Base-by-base conservation (phyloP, 1,140 invertebrate species). In the Lasaia peninsularis region DNA sequence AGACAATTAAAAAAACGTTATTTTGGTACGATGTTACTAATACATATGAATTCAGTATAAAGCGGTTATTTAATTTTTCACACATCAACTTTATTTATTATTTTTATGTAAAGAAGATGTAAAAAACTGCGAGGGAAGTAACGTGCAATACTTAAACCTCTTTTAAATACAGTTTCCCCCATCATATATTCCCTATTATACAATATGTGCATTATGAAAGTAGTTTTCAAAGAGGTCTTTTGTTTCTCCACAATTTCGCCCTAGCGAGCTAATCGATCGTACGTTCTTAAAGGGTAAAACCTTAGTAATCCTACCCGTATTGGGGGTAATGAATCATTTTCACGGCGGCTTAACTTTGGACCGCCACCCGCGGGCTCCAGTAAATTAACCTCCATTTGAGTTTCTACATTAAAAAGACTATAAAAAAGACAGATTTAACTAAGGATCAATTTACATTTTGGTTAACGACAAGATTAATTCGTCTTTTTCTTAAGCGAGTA, bases 241-340 rank as follows among this genome's bases (percentile, higher is more conserved):
- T 52, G 12, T 12, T 33, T 16, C 11, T 12, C 16, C 24, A 18
- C 11, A 18, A 34, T n/a, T 33, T 52, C 18, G 14, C 16, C 28
- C 10, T 33, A 32, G 9, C 28, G 18, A n/a, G 24, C n/a, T 21
- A 35, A 54, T 40, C 52, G 52, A 54, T 54, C 34, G 34, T 35
- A 11, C 28, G 52, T 14, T 54, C 34, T 54, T 35, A 37, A 54
- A 54, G 52, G 52, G 52, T 54, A n/a, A 54, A 52, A 56, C 34
- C 20, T 32, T 21, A 56, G 35, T 65, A 65, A 65, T 62, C 53
- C 56, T 50, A 53, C 56, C 60, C 53, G 64, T 28, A 62, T 60
- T 49, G 51, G 18, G 54, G 49, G 24, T 60, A 67, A 67, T 63
- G 58, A 63, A 63, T 67, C 57, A 67, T 67, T 60, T 64, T 63